Evolutionary conservation across 2,113 vertebrate species (phyloP).

Genomic region (Thunnus maccoyii): DNA sequence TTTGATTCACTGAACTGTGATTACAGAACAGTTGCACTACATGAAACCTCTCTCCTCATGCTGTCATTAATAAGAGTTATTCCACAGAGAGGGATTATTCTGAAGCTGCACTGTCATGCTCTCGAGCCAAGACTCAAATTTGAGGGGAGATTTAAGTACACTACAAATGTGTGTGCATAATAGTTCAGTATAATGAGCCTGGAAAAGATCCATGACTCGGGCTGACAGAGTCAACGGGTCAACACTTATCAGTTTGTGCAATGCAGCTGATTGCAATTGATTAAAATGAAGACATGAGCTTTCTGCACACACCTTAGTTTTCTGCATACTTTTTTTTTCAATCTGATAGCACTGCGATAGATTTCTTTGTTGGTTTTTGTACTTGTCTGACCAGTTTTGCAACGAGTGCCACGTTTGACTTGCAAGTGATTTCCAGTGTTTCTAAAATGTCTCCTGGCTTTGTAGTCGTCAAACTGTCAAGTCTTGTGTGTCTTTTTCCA

Average conservation of each 20-base stretch:
- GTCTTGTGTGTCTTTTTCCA: not conserved
- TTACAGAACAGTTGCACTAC: slow-evolving; percentile 62
- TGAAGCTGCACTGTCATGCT: slow-evolving; percentile 38
- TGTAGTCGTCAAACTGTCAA: not conserved
- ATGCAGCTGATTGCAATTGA: slow-evolving; percentile 27
- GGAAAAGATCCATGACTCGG: not conserved
- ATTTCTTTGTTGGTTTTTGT: slow-evolving; percentile 2
- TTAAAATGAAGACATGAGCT: not conserved
- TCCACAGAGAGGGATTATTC: slow-evolving; percentile 57
- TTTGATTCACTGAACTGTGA: slow-evolving; percentile 56
- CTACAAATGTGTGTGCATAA: slow-evolving; percentile 2
- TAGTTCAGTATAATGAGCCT: not conserved
- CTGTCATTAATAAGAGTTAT: slow-evolving; percentile 64
- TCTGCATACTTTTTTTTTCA: not conserved
- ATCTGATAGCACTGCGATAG: not conserved
- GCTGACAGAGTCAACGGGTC: slow-evolving; percentile 6
- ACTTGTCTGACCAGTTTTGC: not conserved
- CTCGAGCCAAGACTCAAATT: slow-evolving; percentile 44
- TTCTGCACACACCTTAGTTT: not conserved
- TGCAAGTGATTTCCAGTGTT: too few relatives aligned
- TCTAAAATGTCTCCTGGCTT: too few relatives aligned
- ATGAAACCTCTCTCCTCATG: slow-evolving; percentile 48
- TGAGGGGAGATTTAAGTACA: not conserved
- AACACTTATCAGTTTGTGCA: slow-evolving; percentile 26
- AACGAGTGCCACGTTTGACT: too few relatives aligned